A percentile compares a stretch with the other conserved stretches of the same genome.
These are phyloP conservation scores for Opisthograptis luteolata DNA, from an alignment of 2,888 invertebrate genomes.

Conservation along the genomic window DNA sequence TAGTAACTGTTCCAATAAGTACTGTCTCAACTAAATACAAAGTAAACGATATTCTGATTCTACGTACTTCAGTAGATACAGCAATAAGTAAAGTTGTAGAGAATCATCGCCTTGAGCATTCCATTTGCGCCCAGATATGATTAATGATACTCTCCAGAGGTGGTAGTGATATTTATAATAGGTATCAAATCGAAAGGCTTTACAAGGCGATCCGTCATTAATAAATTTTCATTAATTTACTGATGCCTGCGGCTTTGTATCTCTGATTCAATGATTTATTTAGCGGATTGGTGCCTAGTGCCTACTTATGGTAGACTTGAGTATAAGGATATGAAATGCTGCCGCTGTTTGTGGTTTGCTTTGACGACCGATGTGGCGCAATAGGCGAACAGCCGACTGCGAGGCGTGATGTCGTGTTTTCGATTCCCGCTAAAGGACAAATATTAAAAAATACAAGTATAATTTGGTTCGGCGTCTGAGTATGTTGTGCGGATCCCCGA, in stretches of 20 bases:
- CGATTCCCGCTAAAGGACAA: too few relatives aligned
- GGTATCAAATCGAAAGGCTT: slow-evolving; percentile 24
- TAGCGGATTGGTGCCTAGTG: not conserved
- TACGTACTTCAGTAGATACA: too few relatives aligned
- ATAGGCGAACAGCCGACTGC: too few relatives aligned
- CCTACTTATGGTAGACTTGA: not conserved
- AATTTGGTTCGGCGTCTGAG: too few relatives aligned
- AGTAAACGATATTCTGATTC: not conserved
- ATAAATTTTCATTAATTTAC: slow-evolving; percentile 26
- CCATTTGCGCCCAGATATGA: slow-evolving; percentile 18
- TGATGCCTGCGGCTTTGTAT: slow-evolving; percentile 5
- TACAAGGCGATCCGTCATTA: slow-evolving; percentile 26
- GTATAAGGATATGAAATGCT: too few relatives aligned
- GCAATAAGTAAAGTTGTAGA: slow-evolving; percentile 9
- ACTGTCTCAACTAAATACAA: not conserved
- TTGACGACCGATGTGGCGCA: too few relatives aligned
- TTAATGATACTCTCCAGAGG: slow-evolving; percentile 22
- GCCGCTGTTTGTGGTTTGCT: too few relatives aligned
- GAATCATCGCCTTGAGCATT: slow-evolving; percentile 9
- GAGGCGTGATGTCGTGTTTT: too few relatives aligned
- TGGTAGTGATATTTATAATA: slow-evolving; percentile 30
- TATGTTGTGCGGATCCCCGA: too few relatives aligned
- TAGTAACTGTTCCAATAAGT: not conserved
- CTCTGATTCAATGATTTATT: slow-evolving; percentile 10
- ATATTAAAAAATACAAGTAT: too few relatives aligned